Conservation (phyloP, 1,140 invertebrate genomes). For the Pseudoatta argentina region DNA sequence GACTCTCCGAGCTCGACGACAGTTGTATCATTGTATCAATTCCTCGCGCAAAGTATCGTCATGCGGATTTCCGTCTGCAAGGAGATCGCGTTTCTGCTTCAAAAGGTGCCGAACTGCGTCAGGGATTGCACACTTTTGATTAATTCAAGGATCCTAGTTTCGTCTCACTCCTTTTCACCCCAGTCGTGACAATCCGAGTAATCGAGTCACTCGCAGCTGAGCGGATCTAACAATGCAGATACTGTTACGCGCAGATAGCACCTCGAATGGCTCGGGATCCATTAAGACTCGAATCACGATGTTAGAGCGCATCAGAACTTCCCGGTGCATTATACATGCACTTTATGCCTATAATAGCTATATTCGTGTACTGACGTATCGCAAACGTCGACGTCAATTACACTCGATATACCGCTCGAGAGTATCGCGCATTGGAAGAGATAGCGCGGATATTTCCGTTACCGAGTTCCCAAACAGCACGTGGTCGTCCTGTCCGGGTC, state of each 20-base stretch:
- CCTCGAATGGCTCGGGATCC: constrained; percentile 50
- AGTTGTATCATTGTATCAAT: constrained; percentile 58
- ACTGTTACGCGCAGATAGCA: constrained; percentile 59
- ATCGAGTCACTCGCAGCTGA: constrained; percentile 62
- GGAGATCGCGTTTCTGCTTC: constrained; percentile 29
- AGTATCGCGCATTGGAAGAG: constrained; percentile 6
- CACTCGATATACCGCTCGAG: constrained; percentile 26
- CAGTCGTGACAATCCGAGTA: constrained; percentile 53
- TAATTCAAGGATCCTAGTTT: constrained; percentile 44
- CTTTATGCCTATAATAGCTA: constrained; percentile 60
- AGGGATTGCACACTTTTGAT: constrained; percentile 54
- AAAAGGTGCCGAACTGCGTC: constrained; percentile 32
- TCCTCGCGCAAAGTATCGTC: constrained; percentile 27
- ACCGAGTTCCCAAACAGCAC: background rate
- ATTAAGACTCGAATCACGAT: constrained; percentile 65
- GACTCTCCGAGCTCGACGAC: constrained; percentile 5
- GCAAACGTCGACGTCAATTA: constrained; percentile 52
- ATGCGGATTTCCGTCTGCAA: constrained; percentile 26
- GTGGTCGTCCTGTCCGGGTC: background rate
- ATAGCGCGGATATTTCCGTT: constrained; percentile 13
- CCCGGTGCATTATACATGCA: constrained; percentile 57
- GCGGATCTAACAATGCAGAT: constrained; percentile 53
- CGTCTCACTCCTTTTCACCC: background rate
- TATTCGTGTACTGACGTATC: constrained; percentile 43
- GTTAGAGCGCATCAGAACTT: constrained; percentile 51